Evolutionary conservation across 2,888 invertebrate species (phyloP).

Genomic region (Clepsis dumicolana): DNA sequence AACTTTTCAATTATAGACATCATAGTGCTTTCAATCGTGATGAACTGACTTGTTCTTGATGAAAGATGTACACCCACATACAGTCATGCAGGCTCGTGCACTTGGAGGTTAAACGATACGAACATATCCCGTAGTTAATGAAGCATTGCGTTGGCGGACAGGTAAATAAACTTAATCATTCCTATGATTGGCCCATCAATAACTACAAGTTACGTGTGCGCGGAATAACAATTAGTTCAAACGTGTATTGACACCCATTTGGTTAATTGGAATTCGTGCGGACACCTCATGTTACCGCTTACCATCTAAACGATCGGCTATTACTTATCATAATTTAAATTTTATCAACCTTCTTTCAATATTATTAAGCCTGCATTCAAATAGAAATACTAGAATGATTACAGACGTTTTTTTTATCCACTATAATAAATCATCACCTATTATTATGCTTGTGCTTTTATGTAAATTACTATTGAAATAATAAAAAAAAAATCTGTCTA

Average conservation of each 20-base stretch:
- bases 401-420: neutral
- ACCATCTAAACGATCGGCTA: constrained; percentile 58
- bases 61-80: constrained; percentile 73
- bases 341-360: constrained; percentile 54
- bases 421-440: neutral
- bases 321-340: constrained; percentile 54
- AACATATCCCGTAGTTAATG: constrained; percentile 54
- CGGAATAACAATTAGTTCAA: constrained; percentile 60
- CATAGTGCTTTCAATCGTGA: constrained; percentile 65
- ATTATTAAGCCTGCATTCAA: neutral
- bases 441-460: neutral
- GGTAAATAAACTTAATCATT: constrained; percentile 71
- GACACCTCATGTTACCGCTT: constrained; percentile 55
- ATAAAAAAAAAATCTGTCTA: constrained; percentile 8
- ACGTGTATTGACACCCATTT: constrained; percentile 61
- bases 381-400: too few relatives aligned
- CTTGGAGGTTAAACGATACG: constrained; percentile 44
- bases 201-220: constrained; percentile 43
- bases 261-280: constrained; percentile 64
- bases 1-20: constrained; percentile 74
- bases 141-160: constrained; percentile 72
- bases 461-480: neutral
- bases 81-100: constrained; percentile 52
- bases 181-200: constrained; percentile 65
- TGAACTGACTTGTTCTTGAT: constrained; percentile 71